Evolutionary conservation across 1,140 invertebrate species (phyloP).

Genomic region (Wasmannia auropunctata): DNA sequence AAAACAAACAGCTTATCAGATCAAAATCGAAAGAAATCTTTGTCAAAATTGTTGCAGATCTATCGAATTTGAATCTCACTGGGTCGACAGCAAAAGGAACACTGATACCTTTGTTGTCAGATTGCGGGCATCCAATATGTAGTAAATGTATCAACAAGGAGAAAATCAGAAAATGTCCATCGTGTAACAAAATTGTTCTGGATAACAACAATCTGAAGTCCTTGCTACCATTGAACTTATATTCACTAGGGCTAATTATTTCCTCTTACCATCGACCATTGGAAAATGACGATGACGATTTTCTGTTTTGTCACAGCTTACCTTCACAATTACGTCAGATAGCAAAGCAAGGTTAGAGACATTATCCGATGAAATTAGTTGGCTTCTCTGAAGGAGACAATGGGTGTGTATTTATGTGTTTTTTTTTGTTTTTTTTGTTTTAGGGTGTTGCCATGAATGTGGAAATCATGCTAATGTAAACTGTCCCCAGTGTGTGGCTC

Average conservation of each 20-base stretch:
- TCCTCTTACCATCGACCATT: conserved; percentile 36
- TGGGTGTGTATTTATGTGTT: conserved; percentile 45
- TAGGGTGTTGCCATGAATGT: conserved; percentile 78
- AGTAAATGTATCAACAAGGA: conserved; percentile 70
- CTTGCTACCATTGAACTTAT: conserved; percentile 52
- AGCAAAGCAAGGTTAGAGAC: conserved; percentile 61
- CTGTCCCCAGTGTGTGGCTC: conserved; percentile 74
- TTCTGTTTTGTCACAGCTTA: conserved; percentile 67
- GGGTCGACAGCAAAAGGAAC: neutral
- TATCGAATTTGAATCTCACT: neutral
- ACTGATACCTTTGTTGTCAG: conserved; percentile 77
- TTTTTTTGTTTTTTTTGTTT: conserved; percentile 63
- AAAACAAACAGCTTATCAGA: neutral
- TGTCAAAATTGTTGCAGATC: conserved; percentile 35
- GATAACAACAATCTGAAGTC: no score
- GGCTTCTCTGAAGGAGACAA: neutral
- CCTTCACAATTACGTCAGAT: conserved; percentile 51
- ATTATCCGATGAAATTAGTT: neutral
- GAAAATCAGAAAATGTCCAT: conserved; percentile 45
- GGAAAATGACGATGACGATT: conserved; percentile 64
- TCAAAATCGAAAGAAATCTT: neutral
- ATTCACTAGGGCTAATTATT: conserved; percentile 51
- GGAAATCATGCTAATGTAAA: conserved; percentile 60
- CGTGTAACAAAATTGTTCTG: conserved; percentile 45
- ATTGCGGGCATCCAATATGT: conserved; percentile 83